Evolutionary conservation across 2,113 vertebrate genomes (phyloP).

Genomic region (Pomatostomus ruficeps): DNA sequence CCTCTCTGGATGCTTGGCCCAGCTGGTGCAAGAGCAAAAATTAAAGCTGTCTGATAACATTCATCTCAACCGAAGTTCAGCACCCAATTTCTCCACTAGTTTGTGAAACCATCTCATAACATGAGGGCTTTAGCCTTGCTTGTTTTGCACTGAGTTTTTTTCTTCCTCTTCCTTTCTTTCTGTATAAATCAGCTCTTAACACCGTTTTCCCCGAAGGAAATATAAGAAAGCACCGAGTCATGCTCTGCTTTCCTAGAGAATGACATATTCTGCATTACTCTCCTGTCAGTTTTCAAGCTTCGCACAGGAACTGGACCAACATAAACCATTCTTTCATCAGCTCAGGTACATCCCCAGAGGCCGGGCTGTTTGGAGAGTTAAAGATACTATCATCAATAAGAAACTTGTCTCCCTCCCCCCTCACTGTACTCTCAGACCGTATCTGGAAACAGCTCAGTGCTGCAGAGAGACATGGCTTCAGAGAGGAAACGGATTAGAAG

Average conservation of each 20-base stretch:
- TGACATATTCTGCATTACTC: background rate
- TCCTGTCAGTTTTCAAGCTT: background rate
- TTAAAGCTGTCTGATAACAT: background rate
- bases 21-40: background rate
- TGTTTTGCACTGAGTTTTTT: background rate
- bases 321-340: background rate
- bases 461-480: conserved; percentile 4
- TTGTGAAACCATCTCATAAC: background rate
- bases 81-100: background rate
- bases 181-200: background rate
- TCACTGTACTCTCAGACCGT: background rate
- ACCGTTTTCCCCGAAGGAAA: background rate
- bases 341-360: background rate
- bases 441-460: conserved; percentile 22
- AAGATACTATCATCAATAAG: background rate
- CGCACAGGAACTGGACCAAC: background rate
- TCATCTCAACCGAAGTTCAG: background rate
- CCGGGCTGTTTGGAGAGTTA: background rate
- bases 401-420: background rate
- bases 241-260: background rate
- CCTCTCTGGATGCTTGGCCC: background rate
- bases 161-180: background rate
- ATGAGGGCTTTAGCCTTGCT: background rate
- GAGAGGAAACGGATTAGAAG: background rate
- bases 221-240: background rate